Percentiles rank a stretch among this genome's conserved stretches.
phyloP scores from a whole-genome alignment of 2,888 invertebrate species.

The Pammene aurita region DNA sequence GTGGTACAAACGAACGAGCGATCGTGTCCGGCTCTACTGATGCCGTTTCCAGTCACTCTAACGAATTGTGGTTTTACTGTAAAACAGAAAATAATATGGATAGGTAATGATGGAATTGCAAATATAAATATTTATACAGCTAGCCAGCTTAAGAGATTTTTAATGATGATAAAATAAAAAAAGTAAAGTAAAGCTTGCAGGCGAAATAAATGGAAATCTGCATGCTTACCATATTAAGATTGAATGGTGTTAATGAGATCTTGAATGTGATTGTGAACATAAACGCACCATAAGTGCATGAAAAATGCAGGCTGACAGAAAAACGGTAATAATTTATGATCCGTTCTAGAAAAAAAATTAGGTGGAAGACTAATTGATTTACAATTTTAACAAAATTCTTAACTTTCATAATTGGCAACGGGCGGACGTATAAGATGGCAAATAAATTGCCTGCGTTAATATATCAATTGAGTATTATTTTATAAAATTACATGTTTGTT shows the following conservation, averaged over 20 bases:
- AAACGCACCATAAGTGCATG: too few species aligned
- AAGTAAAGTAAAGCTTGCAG: slow-evolving; percentile 13
- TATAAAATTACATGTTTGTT: too few species aligned
- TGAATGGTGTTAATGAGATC: not conserved
- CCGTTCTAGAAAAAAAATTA: too few species aligned
- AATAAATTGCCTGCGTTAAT: too few species aligned
- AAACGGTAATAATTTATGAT: too few species aligned
- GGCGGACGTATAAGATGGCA: too few species aligned
- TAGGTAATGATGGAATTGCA: not conserved
- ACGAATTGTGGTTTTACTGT: slow-evolving; percentile 91
- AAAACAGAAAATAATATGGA: slow-evolving; percentile 4
- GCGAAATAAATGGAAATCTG: not conserved
- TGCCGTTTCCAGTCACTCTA: slow-evolving; percentile 87
- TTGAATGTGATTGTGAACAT: not conserved
- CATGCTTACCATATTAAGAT: slow-evolving; percentile 9
- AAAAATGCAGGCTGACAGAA: too few species aligned
- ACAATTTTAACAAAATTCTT: too few species aligned
- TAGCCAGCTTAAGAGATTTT: not conserved
- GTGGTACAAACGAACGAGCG: slow-evolving; percentile 90
- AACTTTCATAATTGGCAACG: too few species aligned
- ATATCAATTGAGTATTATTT: too few species aligned
- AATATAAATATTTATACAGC: not conserved
- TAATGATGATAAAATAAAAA: not conserved
- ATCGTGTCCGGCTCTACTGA: slow-evolving; percentile 88
- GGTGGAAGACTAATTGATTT: too few species aligned